These are phyloP conservation scores for Deroplatys truncata DNA, from an alignment of 2,888 invertebrate species.

Conservation along the genomic window DNA sequence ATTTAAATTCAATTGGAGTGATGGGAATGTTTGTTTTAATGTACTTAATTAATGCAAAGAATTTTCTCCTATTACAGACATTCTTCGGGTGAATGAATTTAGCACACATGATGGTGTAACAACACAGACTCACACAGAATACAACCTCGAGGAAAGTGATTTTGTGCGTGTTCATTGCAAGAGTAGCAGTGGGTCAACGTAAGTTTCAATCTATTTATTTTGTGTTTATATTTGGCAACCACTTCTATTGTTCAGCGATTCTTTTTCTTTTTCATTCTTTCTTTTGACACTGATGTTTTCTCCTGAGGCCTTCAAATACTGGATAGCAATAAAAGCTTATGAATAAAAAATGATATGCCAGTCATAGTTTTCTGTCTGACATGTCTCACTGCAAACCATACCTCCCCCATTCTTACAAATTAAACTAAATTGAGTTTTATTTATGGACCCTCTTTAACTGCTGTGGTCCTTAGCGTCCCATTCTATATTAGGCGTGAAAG, in stretches of 20 bases:
- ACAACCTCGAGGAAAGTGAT: conserved; percentile 63
- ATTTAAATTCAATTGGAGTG: too few species aligned
- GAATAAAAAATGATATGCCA: too few species aligned
- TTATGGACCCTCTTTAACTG: too few species aligned
- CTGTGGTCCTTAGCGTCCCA: too few species aligned
- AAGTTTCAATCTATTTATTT: conserved; percentile 34
- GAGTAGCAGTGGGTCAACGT: conserved; percentile 47
- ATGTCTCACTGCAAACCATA: too few species aligned
- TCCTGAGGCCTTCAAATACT: too few species aligned
- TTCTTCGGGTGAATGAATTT: conserved; percentile 64
- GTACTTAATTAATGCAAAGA: not conserved
- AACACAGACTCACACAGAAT: conserved; percentile 53
- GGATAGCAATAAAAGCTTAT: too few species aligned
- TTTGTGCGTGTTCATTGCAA: conserved; percentile 66
- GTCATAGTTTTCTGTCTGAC: too few species aligned
- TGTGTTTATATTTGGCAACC: not conserved
- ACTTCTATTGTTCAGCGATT: not conserved
- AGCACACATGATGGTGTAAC: conserved; percentile 52
- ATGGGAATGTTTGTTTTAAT: too few species aligned
- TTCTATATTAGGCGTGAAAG: too few species aligned
- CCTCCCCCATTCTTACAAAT: too few species aligned
- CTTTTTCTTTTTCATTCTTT: not conserved
- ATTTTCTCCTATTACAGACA: conserved; percentile 47
- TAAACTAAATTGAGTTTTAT: too few species aligned
- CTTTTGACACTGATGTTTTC: not conserved